Base-by-base conservation (phyloP, 2,888 invertebrate genomes). In the Lepidonotus clava region DNA sequence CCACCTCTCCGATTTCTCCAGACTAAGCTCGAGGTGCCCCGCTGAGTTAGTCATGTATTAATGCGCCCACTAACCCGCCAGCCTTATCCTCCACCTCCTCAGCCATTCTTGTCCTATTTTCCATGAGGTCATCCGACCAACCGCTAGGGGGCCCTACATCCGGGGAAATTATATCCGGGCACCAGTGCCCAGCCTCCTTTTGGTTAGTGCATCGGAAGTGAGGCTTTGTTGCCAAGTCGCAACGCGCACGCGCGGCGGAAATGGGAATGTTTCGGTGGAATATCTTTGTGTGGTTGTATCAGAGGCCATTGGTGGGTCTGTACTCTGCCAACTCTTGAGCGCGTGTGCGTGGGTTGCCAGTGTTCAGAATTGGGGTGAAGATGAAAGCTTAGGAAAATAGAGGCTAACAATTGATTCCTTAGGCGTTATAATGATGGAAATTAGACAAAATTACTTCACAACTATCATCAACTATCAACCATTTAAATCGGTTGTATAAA, bases 201-300 rank as follows among this genome's bases (percentile, higher is more conserved):
- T 67, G 32, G 24, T 53, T 1, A 28, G 24, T n/a, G 14, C 14
- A 71, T 34, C 71, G 76, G 76, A 76, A 76, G 76, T 5, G 38
- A 40, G 34, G 38, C 38, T 40, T 76, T 76, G 76, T 76, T 38
- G 36, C 6, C 4, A 38, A 76, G 32, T 76, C 76, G 1, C 76
- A 6, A 2, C 24, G 36, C 38, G 76, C 38, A 36, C 11, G 38
- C 76, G 40, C 24, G 36, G 34, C 76, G 76, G 76, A 76, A 76
- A 40, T 76, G 40, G 76, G 38, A 14, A 40, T 34, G 76, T 61
- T 61, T 61, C 24, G 11, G 61, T 14, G 61, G 61, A 61, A 61
- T 61, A 61, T 28, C n/a, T 61, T 61, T 61, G 61, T 61, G 28
- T 18, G 61, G 24, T 61, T 61, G 28, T 46, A 61, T 61, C 61